phyloP scores from a whole-genome alignment of 2,888 invertebrate species.

The Branchinecta sandiegonensis region DNA sequence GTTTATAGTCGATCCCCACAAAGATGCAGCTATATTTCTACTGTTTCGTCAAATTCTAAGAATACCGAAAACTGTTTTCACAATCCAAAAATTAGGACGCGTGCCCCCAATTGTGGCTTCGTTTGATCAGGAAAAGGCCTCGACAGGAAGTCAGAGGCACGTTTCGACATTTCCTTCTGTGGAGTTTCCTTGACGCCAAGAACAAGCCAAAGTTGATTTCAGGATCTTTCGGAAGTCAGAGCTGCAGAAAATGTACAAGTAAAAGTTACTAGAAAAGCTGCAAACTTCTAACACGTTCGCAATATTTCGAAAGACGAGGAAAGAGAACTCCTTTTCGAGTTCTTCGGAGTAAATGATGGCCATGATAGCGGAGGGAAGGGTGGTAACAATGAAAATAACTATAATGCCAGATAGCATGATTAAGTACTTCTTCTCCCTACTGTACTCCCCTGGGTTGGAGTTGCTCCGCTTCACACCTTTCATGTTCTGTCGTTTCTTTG shows the following conservation, averaged over 20 bases:
- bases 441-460: constrained; percentile 28
- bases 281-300: constrained; percentile 38
- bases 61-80: too few relatives aligned
- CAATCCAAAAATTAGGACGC: too few relatives aligned
- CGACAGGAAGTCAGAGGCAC: too few relatives aligned
- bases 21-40: too few relatives aligned
- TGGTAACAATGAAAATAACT: constrained; percentile 38
- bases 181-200: too few relatives aligned
- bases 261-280: constrained; percentile 41
- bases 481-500: constrained; percentile 34
- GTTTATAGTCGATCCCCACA: too few relatives aligned
- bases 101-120: too few relatives aligned
- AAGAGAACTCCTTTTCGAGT: constrained; percentile 29
- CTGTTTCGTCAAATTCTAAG: too few relatives aligned
- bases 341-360: constrained; percentile 36
- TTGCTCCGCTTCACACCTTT: constrained; percentile 25
- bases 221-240: constrained; percentile 34
- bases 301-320: constrained; percentile 37
- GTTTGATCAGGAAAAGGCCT: too few relatives aligned
- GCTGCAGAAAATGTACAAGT: constrained; percentile 37
- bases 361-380: constrained; percentile 37
- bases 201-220: neutral
- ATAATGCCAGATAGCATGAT: constrained; percentile 37
- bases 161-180: too few relatives aligned
- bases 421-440: constrained; percentile 38